Evolutionary conservation across 2,113 vertebrate species (phyloP).

Genomic region (Cyanoliseus patagonus): DNA sequence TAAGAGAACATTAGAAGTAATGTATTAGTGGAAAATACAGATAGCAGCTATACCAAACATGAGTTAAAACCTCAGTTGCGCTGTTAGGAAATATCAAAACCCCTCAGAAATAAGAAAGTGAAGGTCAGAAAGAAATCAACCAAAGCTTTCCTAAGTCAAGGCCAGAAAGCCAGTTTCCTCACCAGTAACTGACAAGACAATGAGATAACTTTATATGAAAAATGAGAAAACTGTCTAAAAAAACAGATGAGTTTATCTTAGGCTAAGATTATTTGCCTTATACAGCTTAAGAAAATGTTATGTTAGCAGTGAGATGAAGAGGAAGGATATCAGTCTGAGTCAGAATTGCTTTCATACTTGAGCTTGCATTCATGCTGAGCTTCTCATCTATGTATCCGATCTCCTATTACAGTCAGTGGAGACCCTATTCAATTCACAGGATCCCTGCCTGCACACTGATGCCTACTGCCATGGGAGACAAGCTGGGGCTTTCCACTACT

Average conservation of each 20-base stretch:
- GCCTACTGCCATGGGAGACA: neutral
- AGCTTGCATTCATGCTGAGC: neutral
- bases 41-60: neutral
- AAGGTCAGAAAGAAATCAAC: neutral
- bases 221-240: neutral
- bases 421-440: neutral
- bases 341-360: neutral
- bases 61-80: neutral
- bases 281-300: neutral
- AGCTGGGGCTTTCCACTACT: neutral
- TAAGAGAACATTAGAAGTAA: conserved; percentile 15
- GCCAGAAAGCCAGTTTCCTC: neutral
- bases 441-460: neutral
- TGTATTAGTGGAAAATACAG: neutral
- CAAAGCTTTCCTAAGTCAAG: neutral
- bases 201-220: neutral
- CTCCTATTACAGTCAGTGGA: neutral
- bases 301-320: neutral
- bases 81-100: neutral
- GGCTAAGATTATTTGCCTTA: neutral
- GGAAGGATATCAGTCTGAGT: neutral
- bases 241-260: neutral
- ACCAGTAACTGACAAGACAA: neutral
- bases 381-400: neutral
- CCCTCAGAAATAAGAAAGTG: neutral